phyloP scores from a whole-genome alignment of 1,140 invertebrate species.

The Propsilocerus akamusi region DNA sequence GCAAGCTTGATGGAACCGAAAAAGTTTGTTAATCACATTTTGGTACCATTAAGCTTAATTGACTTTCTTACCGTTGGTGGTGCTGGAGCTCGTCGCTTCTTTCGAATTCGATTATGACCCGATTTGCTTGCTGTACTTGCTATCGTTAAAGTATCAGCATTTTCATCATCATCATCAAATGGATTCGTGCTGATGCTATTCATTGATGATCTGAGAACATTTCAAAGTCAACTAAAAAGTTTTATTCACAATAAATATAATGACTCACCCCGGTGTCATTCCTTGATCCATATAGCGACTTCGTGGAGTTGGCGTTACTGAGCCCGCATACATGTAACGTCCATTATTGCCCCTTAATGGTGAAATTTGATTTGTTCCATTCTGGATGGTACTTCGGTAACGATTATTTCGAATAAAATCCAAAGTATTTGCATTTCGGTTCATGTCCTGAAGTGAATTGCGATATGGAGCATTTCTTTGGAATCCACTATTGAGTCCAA shows the following conservation, averaged over 20 bases:
- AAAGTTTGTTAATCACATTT: not conserved
- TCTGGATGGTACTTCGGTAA: slow-evolving; percentile 15
- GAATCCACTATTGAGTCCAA: slow-evolving; percentile 8
- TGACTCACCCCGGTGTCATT: slow-evolving; percentile 15
- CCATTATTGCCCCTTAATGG: slow-evolving; percentile 15
- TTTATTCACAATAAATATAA: slow-evolving; percentile 8
- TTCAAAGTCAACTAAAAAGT: not conserved
- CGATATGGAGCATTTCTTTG: slow-evolving; percentile 12
- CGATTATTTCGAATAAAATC: slow-evolving; percentile 11
- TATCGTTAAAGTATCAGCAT: slow-evolving; percentile 4
- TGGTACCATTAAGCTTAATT: not conserved
- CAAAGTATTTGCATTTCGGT: slow-evolving; percentile 3
- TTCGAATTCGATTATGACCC: slow-evolving; percentile 11
- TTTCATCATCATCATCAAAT: slow-evolving; percentile 27
- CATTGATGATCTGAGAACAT: slow-evolving; percentile 22
- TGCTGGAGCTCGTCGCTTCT: slow-evolving; percentile 29
- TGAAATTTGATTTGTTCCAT: not conserved
- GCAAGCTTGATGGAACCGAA: not conserved
- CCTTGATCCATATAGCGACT: slow-evolving; percentile 22
- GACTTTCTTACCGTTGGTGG: slow-evolving; percentile 23
- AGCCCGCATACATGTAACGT: slow-evolving; percentile 28
- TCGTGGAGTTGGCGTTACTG: slow-evolving; percentile 27
- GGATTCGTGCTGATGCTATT: slow-evolving; percentile 33
- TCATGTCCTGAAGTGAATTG: slow-evolving; percentile 16
- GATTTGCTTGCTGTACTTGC: not conserved